Evolutionary conservation across 2,888 invertebrate species (phyloP).

Genomic region (Philereme transversata): DNA sequence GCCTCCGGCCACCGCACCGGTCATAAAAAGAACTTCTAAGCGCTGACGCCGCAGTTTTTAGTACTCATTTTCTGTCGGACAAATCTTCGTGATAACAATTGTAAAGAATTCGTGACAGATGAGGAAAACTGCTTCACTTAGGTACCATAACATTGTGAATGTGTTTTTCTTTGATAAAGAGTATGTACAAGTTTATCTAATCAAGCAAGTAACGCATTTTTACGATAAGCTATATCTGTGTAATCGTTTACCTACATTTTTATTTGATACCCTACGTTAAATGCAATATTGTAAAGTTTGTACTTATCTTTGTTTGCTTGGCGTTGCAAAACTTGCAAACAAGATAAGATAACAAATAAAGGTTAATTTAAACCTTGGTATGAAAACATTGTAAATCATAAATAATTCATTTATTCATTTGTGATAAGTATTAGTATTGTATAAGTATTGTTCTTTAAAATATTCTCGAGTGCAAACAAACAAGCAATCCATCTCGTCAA

Average conservation of each 20-base stretch:
- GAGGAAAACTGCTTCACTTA: constrained; percentile 28
- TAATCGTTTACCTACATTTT: constrained; percentile 57
- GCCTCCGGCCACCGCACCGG: constrained; percentile 35
- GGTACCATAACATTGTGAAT: constrained; percentile 11
- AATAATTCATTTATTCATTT: too few species aligned
- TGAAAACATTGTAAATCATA: background rate
- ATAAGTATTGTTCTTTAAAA: background rate
- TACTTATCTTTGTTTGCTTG: background rate
- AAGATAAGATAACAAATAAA: constrained; percentile 7
- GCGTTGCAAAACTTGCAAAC: constrained; percentile 17
- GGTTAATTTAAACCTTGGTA: constrained; percentile 2
- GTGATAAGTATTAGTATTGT: too few species aligned
- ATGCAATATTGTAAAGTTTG: constrained; percentile 26
- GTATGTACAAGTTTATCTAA: constrained; percentile 49
- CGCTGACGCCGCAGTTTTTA: constrained; percentile 43
- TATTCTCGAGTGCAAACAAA: background rate
- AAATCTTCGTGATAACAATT: constrained; percentile 28
- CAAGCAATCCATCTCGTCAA: constrained; percentile 6
- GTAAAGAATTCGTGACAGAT: constrained; percentile 17
- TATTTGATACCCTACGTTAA: constrained; percentile 31
- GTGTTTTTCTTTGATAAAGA: constrained; percentile 21
- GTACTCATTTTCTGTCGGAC: constrained; percentile 28
- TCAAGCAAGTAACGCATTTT: constrained; percentile 51
- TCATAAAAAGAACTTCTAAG: constrained; percentile 38
- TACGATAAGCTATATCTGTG: constrained; percentile 57